Conservation (phyloP, 2,113 vertebrate species). For the Emydocephalus ijimae region DNA sequence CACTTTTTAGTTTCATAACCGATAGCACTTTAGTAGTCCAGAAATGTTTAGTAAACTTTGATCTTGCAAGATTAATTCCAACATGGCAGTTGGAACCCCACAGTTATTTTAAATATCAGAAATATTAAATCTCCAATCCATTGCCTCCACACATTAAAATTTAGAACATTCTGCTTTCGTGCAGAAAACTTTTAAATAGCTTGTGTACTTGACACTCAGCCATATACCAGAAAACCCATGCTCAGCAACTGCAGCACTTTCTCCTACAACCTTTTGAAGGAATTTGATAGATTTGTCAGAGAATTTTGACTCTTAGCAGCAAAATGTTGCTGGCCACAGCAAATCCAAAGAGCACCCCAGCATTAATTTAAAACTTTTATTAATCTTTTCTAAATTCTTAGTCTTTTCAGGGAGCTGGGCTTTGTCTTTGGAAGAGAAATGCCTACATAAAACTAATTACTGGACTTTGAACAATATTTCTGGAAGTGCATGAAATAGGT, state of each 20-base stretch:
- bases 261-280: neutral
- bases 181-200: neutral
- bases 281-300: conserved; percentile 2
- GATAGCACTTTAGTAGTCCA: neutral
- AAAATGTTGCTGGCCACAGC: conserved; percentile 19
- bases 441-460: conserved; percentile 35
- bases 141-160: neutral
- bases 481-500: conserved; percentile 32
- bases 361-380: conserved; percentile 14
- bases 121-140: neutral
- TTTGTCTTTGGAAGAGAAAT: conserved; percentile 23
- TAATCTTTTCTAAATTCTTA: conserved; percentile 37
- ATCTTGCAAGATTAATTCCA: neutral
- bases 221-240: conserved; percentile 14
- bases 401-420: conserved; percentile 16
- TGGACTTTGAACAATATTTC: conserved; percentile 40
- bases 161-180: neutral
- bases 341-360: neutral
- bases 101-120: neutral
- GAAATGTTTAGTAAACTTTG: neutral
- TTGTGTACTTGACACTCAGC: neutral
- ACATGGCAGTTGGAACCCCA: neutral
- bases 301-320: conserved; percentile 7
- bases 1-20: neutral
- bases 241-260: neutral